A percentile compares a stretch with the other conserved stretches of the same genome.
Conservation (phyloP, 35 echinoderm and acorn worm species). For the Acanthaster planci region DNA sequence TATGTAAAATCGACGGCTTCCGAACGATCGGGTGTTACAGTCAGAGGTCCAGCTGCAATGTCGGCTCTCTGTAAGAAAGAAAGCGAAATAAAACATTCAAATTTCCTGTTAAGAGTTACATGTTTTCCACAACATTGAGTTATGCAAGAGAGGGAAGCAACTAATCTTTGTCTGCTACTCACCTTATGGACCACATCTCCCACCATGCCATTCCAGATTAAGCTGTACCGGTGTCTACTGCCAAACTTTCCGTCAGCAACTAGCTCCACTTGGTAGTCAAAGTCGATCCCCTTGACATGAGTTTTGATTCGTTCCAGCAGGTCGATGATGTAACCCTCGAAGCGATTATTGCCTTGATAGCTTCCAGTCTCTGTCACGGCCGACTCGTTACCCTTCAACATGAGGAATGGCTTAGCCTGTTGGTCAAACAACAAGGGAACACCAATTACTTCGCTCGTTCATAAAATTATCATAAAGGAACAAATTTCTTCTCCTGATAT, state of each 20-base stretch:
- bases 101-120: too few species aligned
- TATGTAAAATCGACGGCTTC: slow-evolving; percentile 85
- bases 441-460: too few species aligned
- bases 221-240: slow-evolving; percentile 59
- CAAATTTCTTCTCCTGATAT: too few species aligned
- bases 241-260: slow-evolving; percentile 81
- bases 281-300: slow-evolving; percentile 71
- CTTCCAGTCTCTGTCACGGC: not conserved
- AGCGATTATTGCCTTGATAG: slow-evolving; percentile 82
- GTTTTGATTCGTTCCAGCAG: slow-evolving; percentile 74
- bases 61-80: slow-evolving; percentile 85
- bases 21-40: slow-evolving; percentile 79
- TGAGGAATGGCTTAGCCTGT: slow-evolving; percentile 61
- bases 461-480: too few species aligned
- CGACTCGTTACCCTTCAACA: not conserved
- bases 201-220: slow-evolving; percentile 90
- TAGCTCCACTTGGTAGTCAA: slow-evolving; percentile 87
- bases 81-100: not conserved
- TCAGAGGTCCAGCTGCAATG: slow-evolving; percentile 89
- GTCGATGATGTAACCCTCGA: slow-evolving; percentile 94
- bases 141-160: not conserved
- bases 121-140: too few species aligned
- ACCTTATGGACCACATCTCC: slow-evolving; percentile 92
- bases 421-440: too few species aligned
- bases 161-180: not conserved